These are phyloP conservation scores for Tipula lateralis DNA, from an alignment of 2,888 invertebrate species.

Conservation along the genomic window DNA sequence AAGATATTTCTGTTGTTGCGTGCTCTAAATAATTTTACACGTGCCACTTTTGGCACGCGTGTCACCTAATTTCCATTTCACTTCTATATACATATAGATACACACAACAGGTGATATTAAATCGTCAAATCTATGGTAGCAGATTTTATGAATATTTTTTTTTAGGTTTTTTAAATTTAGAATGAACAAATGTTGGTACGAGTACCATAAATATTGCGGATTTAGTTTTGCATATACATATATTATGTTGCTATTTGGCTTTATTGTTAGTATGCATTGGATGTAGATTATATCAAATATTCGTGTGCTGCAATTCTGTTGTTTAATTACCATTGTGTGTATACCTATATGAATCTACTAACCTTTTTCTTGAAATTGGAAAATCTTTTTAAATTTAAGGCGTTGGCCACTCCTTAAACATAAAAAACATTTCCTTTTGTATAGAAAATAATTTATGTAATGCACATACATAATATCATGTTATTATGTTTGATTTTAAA, in stretches of 20 bases:
- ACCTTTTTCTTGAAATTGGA: neutral
- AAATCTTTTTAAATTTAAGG: neutral
- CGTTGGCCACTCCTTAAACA: neutral
- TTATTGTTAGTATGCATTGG: neutral
- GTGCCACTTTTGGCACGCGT: neutral
- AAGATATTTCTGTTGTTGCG: neutral
- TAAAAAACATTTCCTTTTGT: neutral
- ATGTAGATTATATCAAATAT: neutral
- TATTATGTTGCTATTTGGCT: neutral
- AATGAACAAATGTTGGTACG: neutral
- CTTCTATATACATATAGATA: neutral
- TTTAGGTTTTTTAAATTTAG: neutral
- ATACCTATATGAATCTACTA: no score
- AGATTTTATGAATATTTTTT: neutral
- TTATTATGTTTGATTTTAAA: conserved; percentile 14
- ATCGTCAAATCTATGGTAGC: neutral
- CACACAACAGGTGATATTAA: neutral
- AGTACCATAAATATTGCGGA: neutral
- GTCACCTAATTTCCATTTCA: neutral
- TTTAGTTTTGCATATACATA: neutral
- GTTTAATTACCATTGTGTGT: neutral
- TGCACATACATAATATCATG: neutral
- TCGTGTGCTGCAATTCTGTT: neutral
- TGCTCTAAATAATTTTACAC: neutral
- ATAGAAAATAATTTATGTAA: neutral